Evolutionary conservation across 2,797 vertebrate genomes (phyloP).

Genomic region (Lophura swinhoii): DNA sequence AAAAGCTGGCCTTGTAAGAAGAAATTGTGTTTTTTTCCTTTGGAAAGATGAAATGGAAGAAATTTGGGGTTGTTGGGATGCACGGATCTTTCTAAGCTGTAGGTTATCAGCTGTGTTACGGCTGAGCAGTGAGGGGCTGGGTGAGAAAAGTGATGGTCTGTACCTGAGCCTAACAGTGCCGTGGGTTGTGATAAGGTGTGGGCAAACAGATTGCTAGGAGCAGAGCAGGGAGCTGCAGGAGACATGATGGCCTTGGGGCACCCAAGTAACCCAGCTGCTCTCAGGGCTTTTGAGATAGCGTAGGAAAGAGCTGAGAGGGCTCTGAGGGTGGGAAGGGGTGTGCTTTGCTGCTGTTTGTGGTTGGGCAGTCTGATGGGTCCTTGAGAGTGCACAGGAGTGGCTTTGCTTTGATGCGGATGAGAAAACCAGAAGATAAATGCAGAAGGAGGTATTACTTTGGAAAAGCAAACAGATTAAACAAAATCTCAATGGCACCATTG

Average conservation of each 20-base stretch:
- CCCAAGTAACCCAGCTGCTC: neutral
- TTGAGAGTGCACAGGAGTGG: neutral
- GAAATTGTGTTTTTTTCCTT: constrained; percentile 44
- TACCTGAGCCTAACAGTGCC: accelerated
- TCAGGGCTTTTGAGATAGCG: neutral
- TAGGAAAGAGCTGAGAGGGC: neutral
- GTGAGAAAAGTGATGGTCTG: neutral
- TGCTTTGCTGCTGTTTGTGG: accelerated
- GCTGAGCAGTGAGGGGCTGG: neutral
- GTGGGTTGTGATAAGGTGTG: accelerated
- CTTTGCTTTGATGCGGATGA: neutral
- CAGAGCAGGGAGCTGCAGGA: neutral
- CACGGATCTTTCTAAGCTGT: accelerated
- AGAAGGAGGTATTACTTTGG: neutral
- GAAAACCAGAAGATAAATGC: neutral
- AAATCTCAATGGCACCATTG: neutral
- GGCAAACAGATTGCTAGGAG: neutral
- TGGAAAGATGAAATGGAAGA: neutral
- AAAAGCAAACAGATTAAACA: neutral
- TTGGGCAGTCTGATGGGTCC: neutral
- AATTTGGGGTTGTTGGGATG: constrained; percentile 36
- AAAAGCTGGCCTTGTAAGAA: constrained; percentile 45
- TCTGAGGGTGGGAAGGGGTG: neutral
- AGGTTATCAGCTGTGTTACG: too few relatives aligned
- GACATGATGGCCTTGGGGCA: neutral